phyloP scores from a whole-genome alignment of 2,888 invertebrate genomes.

The Argyra leucocephala region DNA sequence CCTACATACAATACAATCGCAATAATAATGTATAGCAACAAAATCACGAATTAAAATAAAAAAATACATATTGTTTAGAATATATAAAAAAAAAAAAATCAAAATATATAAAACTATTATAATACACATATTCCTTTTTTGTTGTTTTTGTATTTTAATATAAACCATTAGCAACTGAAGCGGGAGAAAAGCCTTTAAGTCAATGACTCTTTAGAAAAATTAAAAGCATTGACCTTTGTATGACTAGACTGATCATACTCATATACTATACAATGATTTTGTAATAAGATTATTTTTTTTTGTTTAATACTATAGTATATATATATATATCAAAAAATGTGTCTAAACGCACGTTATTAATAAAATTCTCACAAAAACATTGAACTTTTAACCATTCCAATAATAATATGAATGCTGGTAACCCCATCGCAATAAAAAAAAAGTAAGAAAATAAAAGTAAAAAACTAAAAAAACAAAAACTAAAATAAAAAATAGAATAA shows the following conservation, averaged over 20 bases:
- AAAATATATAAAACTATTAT: too few relatives aligned
- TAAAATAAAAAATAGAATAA: not conserved
- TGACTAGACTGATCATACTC: constrained; percentile 9
- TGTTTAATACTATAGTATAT: too few relatives aligned
- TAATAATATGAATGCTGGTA: not conserved
- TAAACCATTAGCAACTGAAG: not conserved
- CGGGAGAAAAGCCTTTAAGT: constrained; percentile 4
- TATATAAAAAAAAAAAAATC: too few relatives aligned
- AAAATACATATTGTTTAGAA: not conserved
- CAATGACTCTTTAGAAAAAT: constrained; percentile 12
- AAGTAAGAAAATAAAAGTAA: not conserved
- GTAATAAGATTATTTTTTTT: constrained; percentile 1
- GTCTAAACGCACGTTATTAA: not conserved
- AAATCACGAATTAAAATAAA: not conserved
- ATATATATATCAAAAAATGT: too few relatives aligned
- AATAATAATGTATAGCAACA: not conserved
- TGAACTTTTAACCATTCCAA: not conserved
- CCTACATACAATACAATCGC: not conserved
- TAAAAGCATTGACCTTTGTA: constrained; percentile 9
- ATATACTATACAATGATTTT: too few relatives aligned
- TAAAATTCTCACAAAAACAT: constrained; percentile 3
- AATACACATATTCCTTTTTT: too few relatives aligned
- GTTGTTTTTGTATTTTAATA: too few relatives aligned
- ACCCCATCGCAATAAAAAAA: not conserved
- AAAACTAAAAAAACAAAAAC: not conserved